A percentile compares a stretch with the other conserved stretches of the same genome.
phyloP scores from a whole-genome alignment of 2,797 vertebrate species.

The Nothura maculosa region DNA sequence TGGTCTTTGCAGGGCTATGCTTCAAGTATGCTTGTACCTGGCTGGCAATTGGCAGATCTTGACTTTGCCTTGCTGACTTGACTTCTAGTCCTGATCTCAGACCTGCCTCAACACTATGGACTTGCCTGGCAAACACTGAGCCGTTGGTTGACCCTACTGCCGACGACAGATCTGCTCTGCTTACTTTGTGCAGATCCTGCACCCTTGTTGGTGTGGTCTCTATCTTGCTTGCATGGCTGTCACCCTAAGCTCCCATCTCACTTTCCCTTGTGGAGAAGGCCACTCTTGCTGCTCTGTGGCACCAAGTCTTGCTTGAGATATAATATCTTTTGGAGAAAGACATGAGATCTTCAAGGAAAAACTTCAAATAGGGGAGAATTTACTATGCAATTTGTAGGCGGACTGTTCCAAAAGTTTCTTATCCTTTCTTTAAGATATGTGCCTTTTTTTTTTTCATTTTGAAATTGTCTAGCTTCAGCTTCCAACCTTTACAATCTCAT shows the following conservation, averaged over 20 bases:
- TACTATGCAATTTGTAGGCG: background rate
- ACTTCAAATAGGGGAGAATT: background rate
- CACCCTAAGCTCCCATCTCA: background rate
- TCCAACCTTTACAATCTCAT: slow-evolving; percentile 47
- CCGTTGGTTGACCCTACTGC: background rate
- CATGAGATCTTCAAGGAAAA: background rate
- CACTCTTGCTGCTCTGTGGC: background rate
- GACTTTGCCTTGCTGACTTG: background rate
- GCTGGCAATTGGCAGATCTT: background rate
- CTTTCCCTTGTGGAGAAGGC: background rate
- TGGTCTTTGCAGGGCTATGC: background rate
- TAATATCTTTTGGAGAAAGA: background rate
- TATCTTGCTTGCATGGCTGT: background rate
- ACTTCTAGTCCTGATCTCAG: background rate
- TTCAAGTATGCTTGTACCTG: background rate
- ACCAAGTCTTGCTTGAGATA: background rate
- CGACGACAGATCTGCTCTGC: background rate
- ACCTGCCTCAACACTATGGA: background rate
- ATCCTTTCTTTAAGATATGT: background rate
- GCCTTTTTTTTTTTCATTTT: slow-evolving; percentile 5
- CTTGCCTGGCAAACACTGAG: background rate
- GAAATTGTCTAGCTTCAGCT: slow-evolving; percentile 36
- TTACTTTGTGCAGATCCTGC: background rate
- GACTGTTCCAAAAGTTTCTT: slow-evolving; percentile 21
- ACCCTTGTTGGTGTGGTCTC: background rate